Base-by-base conservation (phyloP, 2,797 vertebrate species). In the Neosalanx taihuensis region DNA sequence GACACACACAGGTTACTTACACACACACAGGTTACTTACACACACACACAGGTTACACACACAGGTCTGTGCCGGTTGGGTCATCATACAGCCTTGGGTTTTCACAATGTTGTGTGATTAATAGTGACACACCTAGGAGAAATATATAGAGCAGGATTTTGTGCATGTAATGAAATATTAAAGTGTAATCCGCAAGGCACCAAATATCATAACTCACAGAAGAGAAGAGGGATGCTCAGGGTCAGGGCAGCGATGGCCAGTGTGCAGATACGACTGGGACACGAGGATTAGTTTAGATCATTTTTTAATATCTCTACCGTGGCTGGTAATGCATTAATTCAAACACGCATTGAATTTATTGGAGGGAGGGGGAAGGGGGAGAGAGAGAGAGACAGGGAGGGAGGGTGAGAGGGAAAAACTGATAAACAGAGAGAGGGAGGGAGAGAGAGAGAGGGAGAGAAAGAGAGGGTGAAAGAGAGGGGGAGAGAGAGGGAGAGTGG, bases 151-250 rank as follows among this genome's bases (percentile, higher is more conserved):
- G 85, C 64, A 80, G 79, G 86, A 87, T 88, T 91, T 89, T 91
- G 86, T 85, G 86, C 87, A 85, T 91, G 89, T 89, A 91, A 93
- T 93, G 89, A 92, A 92, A 92, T 92, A 91, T 92, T 92, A 90
- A 88, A 87, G 86, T 79, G 84, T 91, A 92, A 93, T 92, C 91
- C 86, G 13, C 83, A 85, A 78, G 83, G 88, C 87, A 89, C 85
- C 87, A 88, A 90, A 90, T 90, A 90, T 90, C 90, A 91, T 92
- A 92, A 92, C 89, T 91, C 92, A 87, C 58, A 46, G 74, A 67
- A 80, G 86, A 81, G 88, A 82, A 29, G 64, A 68, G 72, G 76
- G 79, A 76, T 13, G 81, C 85, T 90, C 88, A 89, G 91, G 92
- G 91, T 93, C 91, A 90, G 86, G 79, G 71, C 70, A 41, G 71